A percentile compares a stretch with the other conserved stretches of the same genome.
Evolutionary conservation across 2,797 vertebrate species (phyloP).

Genomic region (Hippoglossus hippoglossus): DNA sequence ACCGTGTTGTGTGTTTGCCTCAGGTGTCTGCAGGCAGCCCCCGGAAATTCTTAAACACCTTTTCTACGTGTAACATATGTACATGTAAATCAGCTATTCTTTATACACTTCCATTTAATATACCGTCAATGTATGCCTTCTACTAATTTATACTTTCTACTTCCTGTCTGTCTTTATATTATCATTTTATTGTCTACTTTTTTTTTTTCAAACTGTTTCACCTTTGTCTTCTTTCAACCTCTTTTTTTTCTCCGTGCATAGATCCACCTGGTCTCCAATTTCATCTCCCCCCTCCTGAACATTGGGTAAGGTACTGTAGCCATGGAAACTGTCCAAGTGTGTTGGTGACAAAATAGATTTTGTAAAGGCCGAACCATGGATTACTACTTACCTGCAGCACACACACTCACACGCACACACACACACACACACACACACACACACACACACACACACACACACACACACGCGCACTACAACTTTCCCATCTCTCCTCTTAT

Average conservation of each 20-base stretch:
- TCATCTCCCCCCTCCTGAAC: conserved; percentile 12
- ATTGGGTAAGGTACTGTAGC: conserved; percentile 49
- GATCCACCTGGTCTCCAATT: background rate
- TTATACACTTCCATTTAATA: background rate
- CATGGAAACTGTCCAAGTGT: conserved; percentile 75
- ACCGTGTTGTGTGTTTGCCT: background rate
- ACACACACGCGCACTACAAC: conserved; percentile 16
- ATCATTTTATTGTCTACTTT: background rate
- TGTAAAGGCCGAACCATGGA: conserved; percentile 49
- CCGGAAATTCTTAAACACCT: background rate
- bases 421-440: conserved; percentile 12
- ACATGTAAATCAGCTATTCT: background rate
- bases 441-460: conserved; percentile 14
- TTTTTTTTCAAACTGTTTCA: too few species aligned
- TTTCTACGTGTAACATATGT: background rate
- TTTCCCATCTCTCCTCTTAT: conserved; percentile 24
- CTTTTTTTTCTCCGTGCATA: conserved; percentile 6
- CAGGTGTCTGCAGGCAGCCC: conserved; percentile 11
- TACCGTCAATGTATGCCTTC: background rate
- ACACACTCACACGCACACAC: conserved; percentile 13
- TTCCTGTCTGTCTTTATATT: background rate
- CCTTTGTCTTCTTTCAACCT: background rate
- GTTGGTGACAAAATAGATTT: conserved; percentile 72
- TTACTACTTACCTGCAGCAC: conserved; percentile 31
- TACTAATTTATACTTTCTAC: background rate